phyloP scores from a whole-genome alignment of 2,797 vertebrate species.

The Pantherophis alleghaniensis region DNA sequence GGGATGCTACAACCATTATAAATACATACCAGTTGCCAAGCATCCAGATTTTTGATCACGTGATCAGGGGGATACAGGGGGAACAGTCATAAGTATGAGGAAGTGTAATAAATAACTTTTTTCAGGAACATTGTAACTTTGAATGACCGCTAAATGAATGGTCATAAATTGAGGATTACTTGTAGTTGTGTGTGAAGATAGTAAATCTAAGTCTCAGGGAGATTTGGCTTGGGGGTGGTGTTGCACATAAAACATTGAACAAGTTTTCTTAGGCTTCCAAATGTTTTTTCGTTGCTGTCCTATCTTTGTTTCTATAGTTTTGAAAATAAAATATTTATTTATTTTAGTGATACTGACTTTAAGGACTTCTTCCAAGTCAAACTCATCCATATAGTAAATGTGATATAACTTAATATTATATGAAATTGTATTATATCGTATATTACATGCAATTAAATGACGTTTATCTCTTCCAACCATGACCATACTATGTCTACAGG shows the following conservation, averaged over 20 bases:
- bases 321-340: neutral
- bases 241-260: neutral
- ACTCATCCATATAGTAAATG: neutral
- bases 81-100: neutral
- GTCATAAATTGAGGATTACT: neutral
- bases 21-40: neutral
- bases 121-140: neutral
- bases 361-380: neutral
- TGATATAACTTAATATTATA: neutral
- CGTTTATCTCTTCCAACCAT: neutral
- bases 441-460: neutral
- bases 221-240: neutral
- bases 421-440: neutral
- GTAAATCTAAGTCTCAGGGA: neutral
- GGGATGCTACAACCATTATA: neutral
- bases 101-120: neutral
- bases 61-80: neutral
- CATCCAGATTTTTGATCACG: neutral
- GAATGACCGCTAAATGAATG: neutral
- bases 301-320: neutral
- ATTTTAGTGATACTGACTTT: neutral
- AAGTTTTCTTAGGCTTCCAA: neutral
- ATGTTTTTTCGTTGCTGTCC: neutral
- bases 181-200: neutral
- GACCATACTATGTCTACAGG: neutral